Conservation (phyloP, 2,113 vertebrate species). For the Oreochromis niloticus region DNA sequence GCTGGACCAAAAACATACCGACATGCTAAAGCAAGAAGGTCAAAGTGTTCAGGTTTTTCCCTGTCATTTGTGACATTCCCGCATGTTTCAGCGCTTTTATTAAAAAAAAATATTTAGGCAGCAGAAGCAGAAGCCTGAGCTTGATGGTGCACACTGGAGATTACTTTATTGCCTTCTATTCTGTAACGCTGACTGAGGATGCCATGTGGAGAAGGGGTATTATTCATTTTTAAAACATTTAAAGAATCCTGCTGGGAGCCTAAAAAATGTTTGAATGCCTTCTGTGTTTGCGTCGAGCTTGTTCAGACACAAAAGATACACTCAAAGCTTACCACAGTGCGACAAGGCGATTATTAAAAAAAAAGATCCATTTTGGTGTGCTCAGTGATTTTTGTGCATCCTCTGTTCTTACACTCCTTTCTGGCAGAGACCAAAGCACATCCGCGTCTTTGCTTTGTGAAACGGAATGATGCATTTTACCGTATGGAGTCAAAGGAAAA, state of each 20-base stretch:
- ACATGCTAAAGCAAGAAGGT: background rate
- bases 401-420: conserved; percentile 1
- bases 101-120: accelerated
- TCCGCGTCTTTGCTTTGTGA: background rate
- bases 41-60: background rate
- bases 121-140: background rate
- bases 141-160: background rate
- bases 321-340: conserved; percentile 5
- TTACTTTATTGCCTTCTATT: background rate
- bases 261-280: background rate
- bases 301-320: conserved; percentile 19
- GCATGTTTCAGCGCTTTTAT: background rate
- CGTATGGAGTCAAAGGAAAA: background rate
- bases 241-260: background rate
- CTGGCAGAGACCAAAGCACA: background rate
- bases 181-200: conserved; percentile 4
- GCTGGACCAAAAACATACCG: background rate
- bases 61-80: background rate
- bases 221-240: background rate
- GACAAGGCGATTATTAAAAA: conserved; percentile 10
- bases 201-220: background rate
- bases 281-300: background rate
- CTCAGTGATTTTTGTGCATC: background rate
- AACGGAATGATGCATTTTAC: background rate
- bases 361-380: background rate